A percentile compares a stretch with the other conserved stretches of the same genome.
These are phyloP conservation scores for Heliconius nattereri DNA, from an alignment of 1,140 invertebrate genomes.

Conservation along the genomic window DNA sequence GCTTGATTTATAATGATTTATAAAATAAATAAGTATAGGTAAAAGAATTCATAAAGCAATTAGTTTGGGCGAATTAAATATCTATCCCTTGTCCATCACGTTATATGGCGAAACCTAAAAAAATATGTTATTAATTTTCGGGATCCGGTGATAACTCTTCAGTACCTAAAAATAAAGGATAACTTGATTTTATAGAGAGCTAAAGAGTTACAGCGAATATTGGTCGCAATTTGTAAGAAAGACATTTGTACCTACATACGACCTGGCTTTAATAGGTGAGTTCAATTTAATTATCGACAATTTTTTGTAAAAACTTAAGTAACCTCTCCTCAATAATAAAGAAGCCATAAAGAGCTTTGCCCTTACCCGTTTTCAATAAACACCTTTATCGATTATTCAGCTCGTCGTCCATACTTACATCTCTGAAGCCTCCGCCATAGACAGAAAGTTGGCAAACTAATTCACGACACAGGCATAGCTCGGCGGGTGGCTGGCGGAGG, in stretches of 20 bases:
- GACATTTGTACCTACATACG: not conserved
- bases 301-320: slow-evolving; percentile 24
- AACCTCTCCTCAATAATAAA: slow-evolving; percentile 70
- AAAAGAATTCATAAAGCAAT: no score
- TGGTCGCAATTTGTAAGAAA: no score
- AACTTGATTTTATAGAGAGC: no score
- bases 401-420: slow-evolving; percentile 79
- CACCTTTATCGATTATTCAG: slow-evolving; percentile 81
- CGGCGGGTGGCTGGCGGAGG: slow-evolving; percentile 66
- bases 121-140: no score
- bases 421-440: slow-evolving; percentile 75
- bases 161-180: no score
- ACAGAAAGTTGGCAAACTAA: slow-evolving; percentile 80
- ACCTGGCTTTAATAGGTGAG: not conserved
- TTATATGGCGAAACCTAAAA: no score
- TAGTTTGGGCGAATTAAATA: no score
- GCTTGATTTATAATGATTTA: no score
- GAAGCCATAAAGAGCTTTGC: slow-evolving; percentile 77
- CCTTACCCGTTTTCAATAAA: slow-evolving; percentile 81
- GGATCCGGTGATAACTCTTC: no score
- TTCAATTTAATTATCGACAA: not conserved
- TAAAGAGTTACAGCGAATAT: no score
- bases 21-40: no score
- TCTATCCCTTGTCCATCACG: no score
- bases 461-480: slow-evolving; percentile 80